Conservation (phyloP, 2,113 vertebrate genomes). For the Centropus unirufus region DNA sequence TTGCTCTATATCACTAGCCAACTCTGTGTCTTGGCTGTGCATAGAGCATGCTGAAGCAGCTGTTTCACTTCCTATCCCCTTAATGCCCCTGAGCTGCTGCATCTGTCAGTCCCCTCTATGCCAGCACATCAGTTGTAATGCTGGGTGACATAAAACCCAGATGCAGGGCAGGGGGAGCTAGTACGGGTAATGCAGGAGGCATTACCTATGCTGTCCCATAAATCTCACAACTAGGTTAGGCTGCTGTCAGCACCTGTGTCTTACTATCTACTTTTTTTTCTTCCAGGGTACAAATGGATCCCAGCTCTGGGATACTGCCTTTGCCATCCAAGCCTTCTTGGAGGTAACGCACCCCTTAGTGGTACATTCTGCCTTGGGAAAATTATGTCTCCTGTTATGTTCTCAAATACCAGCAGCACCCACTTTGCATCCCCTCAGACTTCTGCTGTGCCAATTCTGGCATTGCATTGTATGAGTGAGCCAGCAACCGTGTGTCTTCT, state of each 20-base stretch:
- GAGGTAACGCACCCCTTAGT: constrained; percentile 79
- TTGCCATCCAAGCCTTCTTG: constrained; percentile 91
- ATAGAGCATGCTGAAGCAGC: not conserved
- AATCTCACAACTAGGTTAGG: not conserved
- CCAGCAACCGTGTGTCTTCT: not conserved
- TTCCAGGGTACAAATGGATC: constrained; percentile 94
- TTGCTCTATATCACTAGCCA: not conserved
- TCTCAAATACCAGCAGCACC: not conserved
- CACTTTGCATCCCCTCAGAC: not conserved
- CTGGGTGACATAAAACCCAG: not conserved
- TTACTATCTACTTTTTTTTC: not conserved
- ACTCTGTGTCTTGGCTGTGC: not conserved
- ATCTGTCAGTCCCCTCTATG: not conserved
- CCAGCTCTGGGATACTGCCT: constrained; percentile 95
- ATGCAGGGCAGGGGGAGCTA: not conserved
- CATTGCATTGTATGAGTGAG: not conserved
- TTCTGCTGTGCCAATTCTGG: not conserved
- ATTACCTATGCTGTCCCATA: not conserved
- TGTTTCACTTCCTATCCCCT: not conserved
- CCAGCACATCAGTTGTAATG: fast-evolving
- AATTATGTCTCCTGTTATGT: not conserved
- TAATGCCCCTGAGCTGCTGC: not conserved
- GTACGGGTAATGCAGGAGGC: not conserved
- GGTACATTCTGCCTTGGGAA: not conserved
- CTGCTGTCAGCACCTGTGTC: not conserved